Percentiles rank a stretch among this genome's conserved stretches.
Evolutionary conservation across 1,140 invertebrate species (phyloP).

Genomic region (Aphis gossypii): DNA sequence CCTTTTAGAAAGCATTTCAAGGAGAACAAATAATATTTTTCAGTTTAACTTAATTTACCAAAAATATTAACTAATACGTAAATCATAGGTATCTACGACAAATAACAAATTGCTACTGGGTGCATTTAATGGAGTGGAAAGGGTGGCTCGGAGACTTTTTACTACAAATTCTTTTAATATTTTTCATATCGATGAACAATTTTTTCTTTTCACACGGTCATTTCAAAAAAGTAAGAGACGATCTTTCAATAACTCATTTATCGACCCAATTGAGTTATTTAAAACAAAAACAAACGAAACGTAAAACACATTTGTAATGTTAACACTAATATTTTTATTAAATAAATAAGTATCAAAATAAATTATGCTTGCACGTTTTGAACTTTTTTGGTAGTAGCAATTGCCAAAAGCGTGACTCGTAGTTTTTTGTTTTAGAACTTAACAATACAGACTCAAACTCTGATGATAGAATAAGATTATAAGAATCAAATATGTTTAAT

Average conservation of each 20-base stretch:
- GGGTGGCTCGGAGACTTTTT: not conserved
- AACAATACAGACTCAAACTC: not conserved
- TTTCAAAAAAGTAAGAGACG: not conserved
- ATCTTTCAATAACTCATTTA: not conserved
- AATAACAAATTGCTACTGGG: not conserved
- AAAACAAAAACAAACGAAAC: not conserved
- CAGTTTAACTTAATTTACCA: no score
- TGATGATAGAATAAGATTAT: not conserved
- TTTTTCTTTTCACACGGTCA: not conserved
- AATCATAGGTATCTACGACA: not conserved
- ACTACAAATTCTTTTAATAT: no score
- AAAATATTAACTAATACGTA: no score
- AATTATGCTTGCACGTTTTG: not conserved
- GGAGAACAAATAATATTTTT: no score
- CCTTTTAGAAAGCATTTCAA: no score
- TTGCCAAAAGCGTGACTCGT: not conserved
- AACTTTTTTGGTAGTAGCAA: not conserved
- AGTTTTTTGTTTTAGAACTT: not conserved
- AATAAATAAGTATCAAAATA: not conserved
- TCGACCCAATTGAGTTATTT: not conserved
- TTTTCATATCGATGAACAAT: not conserved
- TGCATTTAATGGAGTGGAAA: not conserved
- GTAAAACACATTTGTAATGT: not conserved
- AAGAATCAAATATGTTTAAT: not conserved
- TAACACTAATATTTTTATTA: not conserved